Conservation (phyloP, 2,888 invertebrate genomes). For the Dermolepida albohirtum region DNA sequence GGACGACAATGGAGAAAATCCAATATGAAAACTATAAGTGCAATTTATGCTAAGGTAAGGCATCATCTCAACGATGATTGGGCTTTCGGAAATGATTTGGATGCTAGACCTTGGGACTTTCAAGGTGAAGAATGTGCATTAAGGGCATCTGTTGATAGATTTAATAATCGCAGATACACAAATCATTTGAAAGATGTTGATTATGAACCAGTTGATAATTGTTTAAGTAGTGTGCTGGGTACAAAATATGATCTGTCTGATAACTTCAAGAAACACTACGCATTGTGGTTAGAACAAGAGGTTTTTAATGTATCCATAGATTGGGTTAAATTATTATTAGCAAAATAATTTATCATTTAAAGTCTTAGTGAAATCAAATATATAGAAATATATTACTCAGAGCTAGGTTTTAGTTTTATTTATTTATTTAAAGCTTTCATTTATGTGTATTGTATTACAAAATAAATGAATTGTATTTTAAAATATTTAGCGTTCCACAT, state of each 20-base stretch:
- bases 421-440: no score
- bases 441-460: no score
- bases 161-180: constrained; percentile 90
- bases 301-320: constrained; percentile 89
- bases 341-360: not conserved
- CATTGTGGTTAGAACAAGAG: constrained; percentile 96
- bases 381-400: no score
- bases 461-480: no score
- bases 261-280: constrained; percentile 93
- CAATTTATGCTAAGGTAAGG: constrained; percentile 96
- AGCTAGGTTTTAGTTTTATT: no score
- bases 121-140: constrained; percentile 97
- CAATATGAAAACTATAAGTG: constrained; percentile 99
- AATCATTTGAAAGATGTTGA: constrained; percentile 67
- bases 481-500: no score
- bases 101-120: constrained; percentile 98
- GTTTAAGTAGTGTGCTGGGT: constrained; percentile 85
- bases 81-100: constrained; percentile 99
- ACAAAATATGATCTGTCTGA: constrained; percentile 85
- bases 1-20: constrained; percentile 99
- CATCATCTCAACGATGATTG: constrained; percentile 98
- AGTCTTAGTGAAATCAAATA: no score
- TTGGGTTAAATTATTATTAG: constrained; percentile 74
- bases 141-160: constrained; percentile 93
- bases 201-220: constrained; percentile 79